Conservation (phyloP, 1,140 invertebrate species). For the Rhopalosiphum padi region DNA sequence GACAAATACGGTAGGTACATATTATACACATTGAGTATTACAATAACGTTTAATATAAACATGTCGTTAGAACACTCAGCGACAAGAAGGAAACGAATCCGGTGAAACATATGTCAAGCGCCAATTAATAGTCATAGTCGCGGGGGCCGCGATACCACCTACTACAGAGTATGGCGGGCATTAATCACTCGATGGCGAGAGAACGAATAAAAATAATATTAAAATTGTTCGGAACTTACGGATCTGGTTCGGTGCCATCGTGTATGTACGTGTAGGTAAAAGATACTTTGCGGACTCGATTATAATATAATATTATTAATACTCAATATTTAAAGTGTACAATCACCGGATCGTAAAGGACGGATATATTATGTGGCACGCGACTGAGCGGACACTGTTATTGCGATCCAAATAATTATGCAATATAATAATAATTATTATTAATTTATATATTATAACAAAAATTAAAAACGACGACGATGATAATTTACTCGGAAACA, state of each 20-base stretch:
- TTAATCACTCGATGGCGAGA: no score
- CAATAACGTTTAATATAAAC: background rate
- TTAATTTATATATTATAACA: background rate
- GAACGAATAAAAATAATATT: background rate
- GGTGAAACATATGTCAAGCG: background rate
- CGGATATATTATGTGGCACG: background rate
- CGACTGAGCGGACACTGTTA: background rate
- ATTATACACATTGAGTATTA: background rate
- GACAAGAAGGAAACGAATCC: background rate
- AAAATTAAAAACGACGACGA: background rate
- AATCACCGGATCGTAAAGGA: background rate
- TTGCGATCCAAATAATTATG: background rate
- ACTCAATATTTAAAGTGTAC: background rate
- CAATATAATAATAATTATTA: background rate
- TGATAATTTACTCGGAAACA: background rate
- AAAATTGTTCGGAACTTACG: background rate
- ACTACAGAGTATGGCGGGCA: background rate
- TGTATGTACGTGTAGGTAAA: background rate
- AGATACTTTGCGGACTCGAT: background rate
- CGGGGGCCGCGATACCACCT: background rate
- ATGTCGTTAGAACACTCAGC: background rate
- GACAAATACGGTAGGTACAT: background rate
- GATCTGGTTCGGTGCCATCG: background rate
- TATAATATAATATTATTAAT: no score
- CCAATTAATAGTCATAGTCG: background rate